Conservation (phyloP, 2,113 vertebrate species). For the Motacilla tschutschensis region DNA sequence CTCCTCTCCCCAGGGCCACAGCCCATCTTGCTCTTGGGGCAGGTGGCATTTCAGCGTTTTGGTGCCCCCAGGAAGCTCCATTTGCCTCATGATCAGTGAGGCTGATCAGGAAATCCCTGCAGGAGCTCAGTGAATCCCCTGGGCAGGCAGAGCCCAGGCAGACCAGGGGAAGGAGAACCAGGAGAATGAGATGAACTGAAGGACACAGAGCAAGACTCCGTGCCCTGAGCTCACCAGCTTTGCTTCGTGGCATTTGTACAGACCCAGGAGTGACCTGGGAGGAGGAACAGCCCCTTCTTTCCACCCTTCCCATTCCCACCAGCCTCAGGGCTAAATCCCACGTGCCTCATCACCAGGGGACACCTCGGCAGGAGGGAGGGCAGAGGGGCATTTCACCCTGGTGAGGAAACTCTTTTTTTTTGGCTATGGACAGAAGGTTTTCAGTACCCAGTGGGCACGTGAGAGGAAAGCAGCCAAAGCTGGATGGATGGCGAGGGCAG, state of each 20-base stretch:
- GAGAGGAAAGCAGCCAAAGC: slow-evolving; percentile 13
- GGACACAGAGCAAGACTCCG: neutral
- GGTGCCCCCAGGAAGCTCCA: neutral
- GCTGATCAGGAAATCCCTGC: neutral
- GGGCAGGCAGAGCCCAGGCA: neutral
- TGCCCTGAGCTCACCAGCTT: neutral
- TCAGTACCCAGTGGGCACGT: neutral
- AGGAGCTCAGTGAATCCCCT: neutral
- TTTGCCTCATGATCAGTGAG: neutral
- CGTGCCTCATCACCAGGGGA: neutral
- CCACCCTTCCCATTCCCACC: neutral
- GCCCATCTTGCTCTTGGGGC: neutral
- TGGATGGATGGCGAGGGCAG: slow-evolving; percentile 26
- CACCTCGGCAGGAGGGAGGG: neutral
- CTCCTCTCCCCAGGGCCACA: neutral
- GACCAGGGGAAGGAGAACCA: neutral
- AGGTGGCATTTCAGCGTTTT: neutral
- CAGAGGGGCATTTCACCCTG: neutral
- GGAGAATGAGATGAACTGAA: neutral
- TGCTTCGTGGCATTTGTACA: neutral
- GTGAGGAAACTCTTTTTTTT: neutral
- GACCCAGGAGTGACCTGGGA: neutral
- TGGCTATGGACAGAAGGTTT: neutral
- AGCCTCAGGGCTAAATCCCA: neutral
- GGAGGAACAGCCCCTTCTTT: neutral